Evolutionary conservation across 2,113 vertebrate species (phyloP), one percentile per base, ranked within the genome.

Genomic region (Ptilonorhynchus violaceus): DNA sequence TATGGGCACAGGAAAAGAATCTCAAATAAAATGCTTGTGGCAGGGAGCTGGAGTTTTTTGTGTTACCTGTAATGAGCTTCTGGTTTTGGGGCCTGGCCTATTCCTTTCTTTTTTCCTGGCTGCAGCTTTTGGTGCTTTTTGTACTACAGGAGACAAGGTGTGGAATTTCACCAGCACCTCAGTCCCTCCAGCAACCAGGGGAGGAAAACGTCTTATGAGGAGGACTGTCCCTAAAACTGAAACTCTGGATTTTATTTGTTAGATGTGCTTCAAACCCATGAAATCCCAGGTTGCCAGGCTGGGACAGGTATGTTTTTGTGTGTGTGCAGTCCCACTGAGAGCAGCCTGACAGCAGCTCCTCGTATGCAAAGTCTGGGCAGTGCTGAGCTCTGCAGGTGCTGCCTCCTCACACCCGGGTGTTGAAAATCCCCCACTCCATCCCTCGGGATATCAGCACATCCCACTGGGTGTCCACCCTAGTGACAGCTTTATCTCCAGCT

Each of bases 1-100:
- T 63, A 85, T n/a, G 88, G 85, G 44, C 75, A 49, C 3, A 25
- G 56, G 64, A 80, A 94, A 72, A 41, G 75, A 80, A 94, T 87
- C 86, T 86, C 90, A 92, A 88, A 88, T 92, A 28, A 86, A 92
- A 96, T 86, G 73, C 68, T 84, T 93, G 91, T 74, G 92, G 96
- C 83, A 39, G 41, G 82, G 60, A 78, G 64, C 47, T 93, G 73
- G 55, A 63, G 72, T 37, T 92, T 39, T 96, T 60, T 76, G 76
- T 76, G 58, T 77, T 95, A 96, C 90, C 92, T 95, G 96, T 35
- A 95, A 86, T 0, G 31, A 95, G 79, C 31, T 79, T 91, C 83
- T 89, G 75, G 27, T 56, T 92, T 62, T 59, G 59, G 33, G 67
- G 16, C 42, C 44, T 88, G 70, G 63, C 58, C 72, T 77, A 7